Conservation (phyloP, 1,140 invertebrate species). For the Ooceraea biroi region DNA sequence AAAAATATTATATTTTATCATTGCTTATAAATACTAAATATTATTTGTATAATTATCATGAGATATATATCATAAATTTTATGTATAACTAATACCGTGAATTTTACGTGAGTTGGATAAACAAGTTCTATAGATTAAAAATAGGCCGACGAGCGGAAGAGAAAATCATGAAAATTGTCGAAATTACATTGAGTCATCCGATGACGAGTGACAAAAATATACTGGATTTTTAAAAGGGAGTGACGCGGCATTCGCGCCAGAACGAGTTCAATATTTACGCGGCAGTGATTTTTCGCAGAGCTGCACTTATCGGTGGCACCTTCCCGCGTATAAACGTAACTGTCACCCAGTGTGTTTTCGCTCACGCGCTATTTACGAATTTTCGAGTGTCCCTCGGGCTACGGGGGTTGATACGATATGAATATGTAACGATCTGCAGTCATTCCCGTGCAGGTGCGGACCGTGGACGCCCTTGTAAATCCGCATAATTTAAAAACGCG, state of each 20-base stretch:
- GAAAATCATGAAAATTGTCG: conserved; percentile 11
- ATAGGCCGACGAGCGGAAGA: neutral
- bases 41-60: too few species aligned
- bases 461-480: conserved; percentile 17
- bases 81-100: too few species aligned
- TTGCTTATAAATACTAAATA: too few species aligned
- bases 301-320: conserved; percentile 7
- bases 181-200: neutral
- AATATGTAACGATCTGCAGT: conserved; percentile 33
- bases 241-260: neutral
- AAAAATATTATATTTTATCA: too few species aligned
- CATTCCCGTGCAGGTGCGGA: conserved; percentile 18
- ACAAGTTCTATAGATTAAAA: neutral
- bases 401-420: conserved; percentile 27
- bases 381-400: too few species aligned
- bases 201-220: conserved; percentile 13
- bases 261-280: conserved; percentile 37
- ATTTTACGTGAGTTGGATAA: too few species aligned
- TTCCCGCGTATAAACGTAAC: conserved; percentile 33
- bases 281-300: conserved; percentile 23
- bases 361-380: conserved; percentile 14
- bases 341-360: conserved; percentile 18
- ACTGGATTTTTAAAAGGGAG: conserved; percentile 23
- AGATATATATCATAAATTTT: too few species aligned
- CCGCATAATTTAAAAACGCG: neutral